A percentile compares a stretch with the other conserved stretches of the same genome.
These are phyloP conservation scores for Psittacula cyanocephala DNA, from an alignment of 2,113 vertebrate genomes.

Conservation along the genomic window DNA sequence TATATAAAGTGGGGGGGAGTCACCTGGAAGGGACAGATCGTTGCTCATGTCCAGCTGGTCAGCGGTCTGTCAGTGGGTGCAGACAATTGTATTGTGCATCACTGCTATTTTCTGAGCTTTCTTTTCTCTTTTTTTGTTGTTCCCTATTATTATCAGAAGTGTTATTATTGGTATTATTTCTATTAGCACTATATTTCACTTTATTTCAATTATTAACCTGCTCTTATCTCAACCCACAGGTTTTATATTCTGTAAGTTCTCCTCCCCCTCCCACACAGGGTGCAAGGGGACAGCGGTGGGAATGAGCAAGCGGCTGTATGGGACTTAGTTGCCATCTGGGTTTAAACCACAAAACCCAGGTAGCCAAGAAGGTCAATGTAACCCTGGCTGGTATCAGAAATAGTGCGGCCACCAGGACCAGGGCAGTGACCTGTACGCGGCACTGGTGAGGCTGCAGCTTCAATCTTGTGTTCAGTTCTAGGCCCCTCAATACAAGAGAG, in stretches of 20 bases:
- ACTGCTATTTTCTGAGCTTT: background rate
- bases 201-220: background rate
- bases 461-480: background rate
- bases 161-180: background rate
- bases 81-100: background rate
- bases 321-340: background rate
- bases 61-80: background rate
- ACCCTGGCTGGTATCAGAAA: background rate
- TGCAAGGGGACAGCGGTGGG: background rate
- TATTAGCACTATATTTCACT: background rate
- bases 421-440: background rate
- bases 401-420: background rate
- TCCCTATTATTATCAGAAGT: background rate
- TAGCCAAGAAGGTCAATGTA: background rate
- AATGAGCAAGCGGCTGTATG: background rate
- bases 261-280: background rate
- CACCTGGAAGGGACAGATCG: background rate
- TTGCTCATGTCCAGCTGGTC: background rate
- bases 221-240: background rate
- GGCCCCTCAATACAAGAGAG: background rate
- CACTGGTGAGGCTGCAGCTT: background rate
- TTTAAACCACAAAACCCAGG: background rate
- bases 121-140: background rate
- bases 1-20: background rate
- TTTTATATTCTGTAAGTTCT: background rate